phyloP scores from a whole-genome alignment of 64 coral and sea anemone genomes.

The Montipora capricornis region DNA sequence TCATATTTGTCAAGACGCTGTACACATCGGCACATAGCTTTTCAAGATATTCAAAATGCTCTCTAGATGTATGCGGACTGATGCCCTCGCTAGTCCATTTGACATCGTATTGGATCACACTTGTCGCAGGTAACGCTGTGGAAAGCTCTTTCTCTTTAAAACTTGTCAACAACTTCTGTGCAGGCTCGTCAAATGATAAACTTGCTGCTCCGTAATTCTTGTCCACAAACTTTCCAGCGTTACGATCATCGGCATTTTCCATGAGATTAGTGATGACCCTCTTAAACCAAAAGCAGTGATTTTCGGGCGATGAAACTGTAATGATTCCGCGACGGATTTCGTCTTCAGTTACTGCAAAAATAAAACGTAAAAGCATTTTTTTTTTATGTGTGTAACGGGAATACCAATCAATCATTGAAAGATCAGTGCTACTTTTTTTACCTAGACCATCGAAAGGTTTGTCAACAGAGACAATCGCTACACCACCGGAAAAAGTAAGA shows the following conservation, averaged over 20 bases:
- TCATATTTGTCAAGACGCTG: constrained; percentile 69
- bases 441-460: too few relatives aligned
- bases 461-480: too few relatives aligned
- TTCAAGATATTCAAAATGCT: constrained; percentile 93
- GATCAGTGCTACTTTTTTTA: too few relatives aligned
- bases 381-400: too few relatives aligned
- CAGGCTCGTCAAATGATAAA: constrained; percentile 76
- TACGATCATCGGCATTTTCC: constrained; percentile 61
- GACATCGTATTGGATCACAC: constrained; percentile 77
- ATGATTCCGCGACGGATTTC: constrained; percentile 96
- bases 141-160: constrained; percentile 84
- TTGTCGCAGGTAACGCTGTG: constrained; percentile 47
- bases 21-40: constrained; percentile 80
- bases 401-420: too few relatives aligned
- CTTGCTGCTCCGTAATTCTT: constrained; percentile 78
- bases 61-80: constrained; percentile 59
- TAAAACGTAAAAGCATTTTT: too few relatives aligned
- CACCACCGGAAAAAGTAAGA: too few relatives aligned
- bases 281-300: constrained; percentile 97
- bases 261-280: constrained; percentile 79
- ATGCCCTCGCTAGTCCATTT: constrained; percentile 88
- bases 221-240: constrained; percentile 88
- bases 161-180: constrained; percentile 59
- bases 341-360: constrained; percentile 90
- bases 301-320: constrained; percentile 51